Base-by-base conservation (phyloP, 64 coral and sea anemone genomes). In the Montipora capricornis region DNA sequence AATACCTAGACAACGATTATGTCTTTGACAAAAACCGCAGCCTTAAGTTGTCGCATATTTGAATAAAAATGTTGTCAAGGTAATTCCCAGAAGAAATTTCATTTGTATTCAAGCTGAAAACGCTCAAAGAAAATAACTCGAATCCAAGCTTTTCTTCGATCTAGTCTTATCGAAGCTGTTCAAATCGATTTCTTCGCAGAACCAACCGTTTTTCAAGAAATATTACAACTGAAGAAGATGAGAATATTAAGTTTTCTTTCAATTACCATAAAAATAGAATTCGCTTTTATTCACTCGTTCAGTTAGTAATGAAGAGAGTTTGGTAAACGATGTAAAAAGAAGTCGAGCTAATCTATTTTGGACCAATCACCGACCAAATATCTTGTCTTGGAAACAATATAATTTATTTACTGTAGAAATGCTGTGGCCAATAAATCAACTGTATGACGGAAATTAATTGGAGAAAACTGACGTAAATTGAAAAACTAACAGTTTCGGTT, bases 391-490 rank as follows among this genome's bases (percentile, higher is more conserved):
- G 47, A 57, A 68, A 90, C 83, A 90, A 95, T 85, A 87, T 79
- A 80, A 22, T 71, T 83, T 79, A 95, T 95, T 95, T 85, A 95
- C 73, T 79, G 80, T 69, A 86, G 83, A 94, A 94, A 94, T 89
- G 86, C 92, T 68, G 60, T 66, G 76, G 93, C 78, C 84, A 87
- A 94, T 94, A 77, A 86, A 90, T 95, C 93, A 95, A 95, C 88
- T 95, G 80, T 79, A 73, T 95, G 96, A 90, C 92, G 91, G 86
- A 95, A 95, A 97, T 97, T 97, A 94, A 89, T 90, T 94, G 53
- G 68, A 82, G 88, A 95, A 97, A 89, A 62, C 37, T 37, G 37
- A 37, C 89, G 84, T 89, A 94, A 97, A 95, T 95, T 95, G 89
- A 44, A 94, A 94, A 97, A 92, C 93, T 94, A 94, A 94, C 92